Evolutionary conservation across 2,888 invertebrate species (phyloP).

Genomic region (Anagyrus pseudococci): DNA sequence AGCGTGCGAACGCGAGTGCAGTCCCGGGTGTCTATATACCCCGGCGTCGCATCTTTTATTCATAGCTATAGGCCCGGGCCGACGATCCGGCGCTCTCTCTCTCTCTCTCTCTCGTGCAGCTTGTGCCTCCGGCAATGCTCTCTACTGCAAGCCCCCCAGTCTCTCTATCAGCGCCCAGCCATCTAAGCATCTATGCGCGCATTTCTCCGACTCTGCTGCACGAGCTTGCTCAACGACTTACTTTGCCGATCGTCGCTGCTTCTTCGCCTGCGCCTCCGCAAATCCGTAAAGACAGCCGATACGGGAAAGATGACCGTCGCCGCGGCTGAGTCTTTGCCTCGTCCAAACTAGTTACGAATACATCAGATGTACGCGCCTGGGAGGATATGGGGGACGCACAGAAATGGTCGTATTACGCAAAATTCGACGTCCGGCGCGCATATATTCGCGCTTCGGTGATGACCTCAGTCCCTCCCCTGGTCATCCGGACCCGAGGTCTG

Average conservation of each 20-base stretch:
- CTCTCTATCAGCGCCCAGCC: slow-evolving; percentile 9
- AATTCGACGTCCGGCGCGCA: slow-evolving; percentile 37
- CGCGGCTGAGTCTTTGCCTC: not conserved
- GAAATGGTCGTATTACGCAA: slow-evolving; percentile 60
- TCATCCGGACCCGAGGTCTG: not conserved
- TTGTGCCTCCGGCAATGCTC: too few relatives aligned
- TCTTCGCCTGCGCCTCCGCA: not conserved
- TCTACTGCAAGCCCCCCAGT: too few relatives aligned
- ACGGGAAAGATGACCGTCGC: not conserved
- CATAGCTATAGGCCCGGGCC: too few relatives aligned
- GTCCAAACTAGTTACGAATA: too few relatives aligned
- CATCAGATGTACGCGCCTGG: not conserved
- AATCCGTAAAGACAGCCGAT: not conserved
- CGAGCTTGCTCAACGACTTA: slow-evolving; percentile 19
- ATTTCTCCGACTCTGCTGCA: slow-evolving; percentile 1
- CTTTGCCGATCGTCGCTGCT: too few relatives aligned
- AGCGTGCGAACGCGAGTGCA: slow-evolving; percentile 42
- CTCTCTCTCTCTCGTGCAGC: too few relatives aligned
- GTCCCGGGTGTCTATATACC: too few relatives aligned
- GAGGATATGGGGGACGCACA: slow-evolving; percentile 47
- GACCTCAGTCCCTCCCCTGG: not conserved
- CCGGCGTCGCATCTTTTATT: slow-evolving; percentile 48
- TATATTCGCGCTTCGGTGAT: not conserved
- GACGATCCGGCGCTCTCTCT: too few relatives aligned
- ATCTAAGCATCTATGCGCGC: slow-evolving; percentile 24